These are phyloP conservation scores for Yponomeuta evonymella DNA, from an alignment of 2,888 invertebrate species.

Conservation along the genomic window DNA sequence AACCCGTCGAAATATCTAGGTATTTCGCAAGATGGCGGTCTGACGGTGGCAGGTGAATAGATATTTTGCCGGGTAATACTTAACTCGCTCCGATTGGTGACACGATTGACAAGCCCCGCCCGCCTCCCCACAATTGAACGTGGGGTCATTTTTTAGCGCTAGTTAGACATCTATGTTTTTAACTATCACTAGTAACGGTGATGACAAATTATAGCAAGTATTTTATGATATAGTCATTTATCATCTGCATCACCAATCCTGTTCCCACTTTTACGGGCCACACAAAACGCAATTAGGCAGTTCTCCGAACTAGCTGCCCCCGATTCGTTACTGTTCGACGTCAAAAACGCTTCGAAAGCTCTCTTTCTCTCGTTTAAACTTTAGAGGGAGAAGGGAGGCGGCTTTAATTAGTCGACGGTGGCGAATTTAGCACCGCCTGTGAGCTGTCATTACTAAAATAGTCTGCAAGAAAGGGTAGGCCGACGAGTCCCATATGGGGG, in stretches of 20 bases:
- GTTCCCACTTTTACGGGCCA: constrained; percentile 16
- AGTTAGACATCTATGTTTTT: too few relatives aligned
- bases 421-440: constrained; percentile 49
- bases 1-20: too few relatives aligned
- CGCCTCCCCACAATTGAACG: too few relatives aligned
- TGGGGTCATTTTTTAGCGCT: too few relatives aligned
- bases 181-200: background rate
- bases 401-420: background rate
- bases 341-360: background rate
- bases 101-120: too few relatives aligned
- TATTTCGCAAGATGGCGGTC: too few relatives aligned
- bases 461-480: constrained; percentile 71
- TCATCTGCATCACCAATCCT: background rate
- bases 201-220: background rate
- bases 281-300: constrained; percentile 18
- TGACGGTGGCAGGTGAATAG: too few relatives aligned
- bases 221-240: background rate
- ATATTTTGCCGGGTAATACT: too few relatives aligned
- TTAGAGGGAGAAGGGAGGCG: background rate
- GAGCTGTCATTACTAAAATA: constrained; percentile 72
- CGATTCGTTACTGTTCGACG: background rate
- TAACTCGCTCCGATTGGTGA: too few relatives aligned
- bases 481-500: constrained; percentile 67
- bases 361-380: background rate
- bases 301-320: constrained; percentile 7